Percentiles rank a stretch among this genome's conserved stretches.
Evolutionary conservation across 2,113 vertebrate genomes (phyloP).

Genomic region (Dissostichus mawsoni): DNA sequence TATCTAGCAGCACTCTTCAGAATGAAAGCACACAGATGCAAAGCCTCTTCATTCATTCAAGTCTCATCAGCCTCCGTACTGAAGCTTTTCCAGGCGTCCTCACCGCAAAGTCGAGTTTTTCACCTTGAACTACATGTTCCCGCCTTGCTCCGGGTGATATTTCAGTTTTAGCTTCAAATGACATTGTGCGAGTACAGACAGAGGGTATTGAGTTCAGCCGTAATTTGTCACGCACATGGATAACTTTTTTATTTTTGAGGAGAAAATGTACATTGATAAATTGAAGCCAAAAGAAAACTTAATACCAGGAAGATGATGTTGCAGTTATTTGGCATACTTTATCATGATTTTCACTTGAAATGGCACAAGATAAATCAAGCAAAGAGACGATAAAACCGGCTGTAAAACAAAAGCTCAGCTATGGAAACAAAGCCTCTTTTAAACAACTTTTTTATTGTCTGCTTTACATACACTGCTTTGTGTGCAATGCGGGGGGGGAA

Average conservation of each 20-base stretch:
- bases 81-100: conserved; percentile 3
- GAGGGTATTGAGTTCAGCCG: conserved; percentile 10
- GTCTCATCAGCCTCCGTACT: background rate
- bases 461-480: background rate
- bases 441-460: background rate
- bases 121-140: conserved; percentile 49
- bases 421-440: background rate
- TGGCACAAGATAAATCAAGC: background rate
- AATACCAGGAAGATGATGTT: background rate
- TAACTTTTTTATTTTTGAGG: background rate
- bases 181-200: conserved; percentile 30
- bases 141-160: conserved; percentile 29
- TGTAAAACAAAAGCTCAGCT: background rate
- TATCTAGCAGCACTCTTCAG: conserved; percentile 36
- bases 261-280: background rate
- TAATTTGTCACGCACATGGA: background rate
- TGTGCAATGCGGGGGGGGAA: background rate
- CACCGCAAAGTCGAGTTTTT: conserved; percentile 25
- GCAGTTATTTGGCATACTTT: background rate
- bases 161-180: conserved; percentile 28
- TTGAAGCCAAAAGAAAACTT: background rate
- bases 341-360: background rate
- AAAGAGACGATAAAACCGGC: background rate
- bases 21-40: conserved; percentile 30
- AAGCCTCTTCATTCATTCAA: conserved; percentile 14